Evolutionary conservation across 2,888 invertebrate genomes (phyloP), one percentile per base, ranked within the genome.

Genomic region (Cremastobaeus sp.): DNA sequence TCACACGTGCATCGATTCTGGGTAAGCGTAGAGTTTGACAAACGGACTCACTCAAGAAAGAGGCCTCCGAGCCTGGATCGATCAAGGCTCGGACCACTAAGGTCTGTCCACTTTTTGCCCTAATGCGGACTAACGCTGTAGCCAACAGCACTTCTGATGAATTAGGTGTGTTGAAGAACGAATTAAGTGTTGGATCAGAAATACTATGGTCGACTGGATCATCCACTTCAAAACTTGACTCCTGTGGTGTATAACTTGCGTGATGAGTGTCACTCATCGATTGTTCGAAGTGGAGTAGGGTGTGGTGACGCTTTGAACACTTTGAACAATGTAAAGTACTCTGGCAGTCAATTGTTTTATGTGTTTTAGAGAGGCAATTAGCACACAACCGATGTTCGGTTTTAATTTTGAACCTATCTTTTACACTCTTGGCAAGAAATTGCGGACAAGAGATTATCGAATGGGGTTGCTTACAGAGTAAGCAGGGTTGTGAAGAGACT

Each of bases 1-100:
- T 11, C 1, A 48, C 6, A 4, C 18, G 3, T 8, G 9, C 48
- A 8, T 8, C 11, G 11, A 5, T 4, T 0, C 69, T 47, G 3
- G 60, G 12, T 9, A 73, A 20, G 12, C 47, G 41, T 1, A 78
- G 28, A 6, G 14, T 18, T 39, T 74, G 72, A 3, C 32, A 74
- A 8, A 70, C 18, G 5, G 66, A 32, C 21, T 71, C 59, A 1
- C 77, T 72, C 8, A 79, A 28, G 47, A 77, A 78, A 1, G 74
- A 65, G 1, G 45, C n/a, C 3, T 15, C 15, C 15, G 37, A 9
- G 14, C n/a, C n/a, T n/a, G n/a, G n/a, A n/a, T n/a, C n/a, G n/a
- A n/a, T n/a, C n/a, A n/a, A n/a, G n/a, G n/a, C n/a, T n/a, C n/a
- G n/a, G n/a, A n/a, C n/a, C n/a, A n/a, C n/a, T n/a, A n/a, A n/a